Base-by-base conservation (phyloP, 1,140 invertebrate species). In the Drosophila baimaii region DNA sequence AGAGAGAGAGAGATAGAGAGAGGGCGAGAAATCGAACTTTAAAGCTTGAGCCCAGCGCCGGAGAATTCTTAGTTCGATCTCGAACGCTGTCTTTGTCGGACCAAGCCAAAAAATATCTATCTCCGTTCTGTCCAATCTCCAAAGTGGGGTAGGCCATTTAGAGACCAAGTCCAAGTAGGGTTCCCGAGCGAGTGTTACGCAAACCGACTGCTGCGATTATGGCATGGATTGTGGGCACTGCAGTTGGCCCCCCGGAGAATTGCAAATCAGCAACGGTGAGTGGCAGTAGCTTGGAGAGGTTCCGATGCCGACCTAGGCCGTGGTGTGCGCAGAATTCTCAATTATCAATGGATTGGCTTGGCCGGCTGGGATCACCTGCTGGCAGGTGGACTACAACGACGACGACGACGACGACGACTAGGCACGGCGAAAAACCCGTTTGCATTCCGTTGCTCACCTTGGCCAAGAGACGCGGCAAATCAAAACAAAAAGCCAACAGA, bases 381-480 rank as follows among this genome's bases (percentile, higher is more conserved):
- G 33, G 17, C 41, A 17, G 25, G 21, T 31, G 12, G 39, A 17
- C 27, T 47, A 17, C 29, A 19, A 37, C n/a, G n/a, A n/a, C n/a
- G n/a, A n/a, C n/a, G 43, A 35, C 19, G 5, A 33, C 31, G 31
- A 13, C 12, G 12, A 13, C 31, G 49, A 58, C 55, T 27, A 55
- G 37, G 31, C 46, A 35, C 46, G 62, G n/a, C 41, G 31, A 5
- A 37, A 57, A 77, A 77, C 77, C 63, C 39, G 77, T 84, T 80
- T 59, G 17, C 17, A 33, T 39, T 39, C 21, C 51, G 55, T 77
- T 31, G 77, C 51, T 84, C 62, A 84, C 81, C 81, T 84, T 84
- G 81, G 63, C 68, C 47, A 72, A 72, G 51, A 80, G 57, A 70
- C 65, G 51, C 69, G 31, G 46, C 59, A 56, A 62, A 44, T 55